Percentiles rank a stretch among this genome's conserved stretches.
Conservation (phyloP, 2,888 invertebrate genomes). For the Merodon equestris region DNA sequence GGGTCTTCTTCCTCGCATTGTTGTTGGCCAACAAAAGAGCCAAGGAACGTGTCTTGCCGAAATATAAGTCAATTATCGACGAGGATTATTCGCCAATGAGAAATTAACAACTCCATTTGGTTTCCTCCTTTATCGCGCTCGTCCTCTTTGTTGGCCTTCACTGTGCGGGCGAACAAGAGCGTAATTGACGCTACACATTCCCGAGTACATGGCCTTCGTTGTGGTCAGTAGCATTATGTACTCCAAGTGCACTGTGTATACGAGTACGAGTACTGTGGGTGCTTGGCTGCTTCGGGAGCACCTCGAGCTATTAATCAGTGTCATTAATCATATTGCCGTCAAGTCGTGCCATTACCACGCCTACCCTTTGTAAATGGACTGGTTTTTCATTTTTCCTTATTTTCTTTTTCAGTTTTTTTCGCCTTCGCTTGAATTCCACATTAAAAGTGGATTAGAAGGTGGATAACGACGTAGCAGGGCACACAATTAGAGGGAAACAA, state of each 20-base stretch:
- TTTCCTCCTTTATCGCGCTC: neutral
- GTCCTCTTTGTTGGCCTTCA: too few relatives aligned
- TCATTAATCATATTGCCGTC: slow-evolving; percentile 64
- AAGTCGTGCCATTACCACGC: slow-evolving; percentile 66
- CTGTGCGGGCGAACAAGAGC: neutral
- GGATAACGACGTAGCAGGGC: slow-evolving; percentile 16
- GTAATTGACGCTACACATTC: too few relatives aligned
- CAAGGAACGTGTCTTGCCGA: neutral
- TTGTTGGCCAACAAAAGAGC: neutral
- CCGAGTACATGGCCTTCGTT: neutral
- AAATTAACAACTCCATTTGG: slow-evolving; percentile 48
- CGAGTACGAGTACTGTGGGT: neutral
- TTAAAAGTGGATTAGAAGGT: slow-evolving; percentile 66
- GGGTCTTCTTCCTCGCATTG: neutral
- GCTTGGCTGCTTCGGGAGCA: slow-evolving; percentile 12
- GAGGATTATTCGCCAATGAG: slow-evolving; percentile 36
- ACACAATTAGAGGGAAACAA: slow-evolving; percentile 24
- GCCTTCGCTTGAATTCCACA: neutral
- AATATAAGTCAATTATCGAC: slow-evolving; percentile 14
- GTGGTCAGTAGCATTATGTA: slow-evolving; percentile 26
- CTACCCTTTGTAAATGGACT: slow-evolving; percentile 64
- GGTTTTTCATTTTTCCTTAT: slow-evolving; percentile 27
- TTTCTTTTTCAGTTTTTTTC: too few relatives aligned
- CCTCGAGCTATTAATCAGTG: slow-evolving; percentile 49
- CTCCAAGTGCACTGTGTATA: neutral